Base-by-base conservation (phyloP, 2,888 invertebrate genomes). In the Caenorhabditis sp. region DNA sequence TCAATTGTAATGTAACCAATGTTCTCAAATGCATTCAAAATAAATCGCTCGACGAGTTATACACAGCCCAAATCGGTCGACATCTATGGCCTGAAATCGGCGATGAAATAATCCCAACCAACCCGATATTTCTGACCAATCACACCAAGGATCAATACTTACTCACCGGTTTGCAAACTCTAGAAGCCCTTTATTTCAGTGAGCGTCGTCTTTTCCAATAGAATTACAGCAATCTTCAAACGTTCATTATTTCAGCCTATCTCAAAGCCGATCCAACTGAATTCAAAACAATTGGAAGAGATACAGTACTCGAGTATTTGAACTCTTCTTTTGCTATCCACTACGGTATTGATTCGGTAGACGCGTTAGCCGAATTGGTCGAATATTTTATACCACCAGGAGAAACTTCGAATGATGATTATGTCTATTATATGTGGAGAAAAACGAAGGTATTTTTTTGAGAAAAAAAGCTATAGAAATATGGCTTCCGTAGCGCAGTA, bases 401-500 rank as follows among this genome's bases (percentile, higher is more conserved):
- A 19, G 1, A 17, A 17, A 65, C 60, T 58, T 61, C 27, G 19
- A 61, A 64, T 24, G 55, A 49, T 26, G 72, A 67, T 23, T 67
- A 64, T 50, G 23, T 21, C 1, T 67, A 64, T 24, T 72, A 57
- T 43, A 67, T 72, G 67, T 4, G 54, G 23, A 63, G 64, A 23
- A 49, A 67, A 19, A 21, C 67, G 0, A 64, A 55, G 64, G 72
- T 72, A 10, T 3, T 4, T 17, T 27, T 10, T 5, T 17, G 4
- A 10, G 12, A 6, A 27, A n/a, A n/a, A n/a, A n/a, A n/a, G n/a
- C n/a, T n/a, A n/a, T n/a, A n/a, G n/a, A n/a, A n/a, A n/a, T n/a
- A n/a, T 51, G 51, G 77, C 77, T 77, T 77, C 77, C 77, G 76
- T 83, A 81, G 81, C 83, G 92, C 93, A 93, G 93, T 92, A 92